These are phyloP conservation scores for Scaptodrosophila lebanonensis DNA, from an alignment of 1,140 invertebrate species.

Conservation along the genomic window DNA sequence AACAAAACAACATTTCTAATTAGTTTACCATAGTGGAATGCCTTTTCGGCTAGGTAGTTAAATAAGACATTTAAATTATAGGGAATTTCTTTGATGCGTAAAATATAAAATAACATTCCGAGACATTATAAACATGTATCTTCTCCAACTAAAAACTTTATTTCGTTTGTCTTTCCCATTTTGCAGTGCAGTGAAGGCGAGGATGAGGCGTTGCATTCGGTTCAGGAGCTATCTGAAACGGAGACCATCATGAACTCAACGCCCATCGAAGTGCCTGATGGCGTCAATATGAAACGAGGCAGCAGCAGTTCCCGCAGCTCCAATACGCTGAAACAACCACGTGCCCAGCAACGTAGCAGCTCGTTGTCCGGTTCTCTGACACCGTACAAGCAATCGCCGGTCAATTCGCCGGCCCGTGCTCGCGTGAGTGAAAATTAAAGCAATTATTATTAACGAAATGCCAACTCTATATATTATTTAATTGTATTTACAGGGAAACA, in stretches of 20 bases:
- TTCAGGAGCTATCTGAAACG: conserved; percentile 59
- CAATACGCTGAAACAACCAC: conserved; percentile 41
- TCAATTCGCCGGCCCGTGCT: conserved; percentile 25
- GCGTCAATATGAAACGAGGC: conserved; percentile 24
- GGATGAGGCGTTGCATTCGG: conserved; percentile 38
- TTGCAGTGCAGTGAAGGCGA: conserved; percentile 58
- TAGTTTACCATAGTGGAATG: too few species aligned
- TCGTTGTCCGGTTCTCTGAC: conserved; percentile 49
- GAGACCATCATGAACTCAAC: conserved; percentile 74
- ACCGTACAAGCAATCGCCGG: conserved; percentile 45
- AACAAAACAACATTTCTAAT: too few species aligned
- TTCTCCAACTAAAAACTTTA: neutral
- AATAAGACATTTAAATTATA: too few species aligned
- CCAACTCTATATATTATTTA: neutral
- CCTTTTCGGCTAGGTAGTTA: too few species aligned
- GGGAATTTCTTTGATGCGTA: too few species aligned
- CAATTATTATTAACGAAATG: conserved; percentile 13
- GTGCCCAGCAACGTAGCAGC: conserved; percentile 15
- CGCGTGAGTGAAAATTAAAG: too few species aligned
- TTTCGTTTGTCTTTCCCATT: neutral
- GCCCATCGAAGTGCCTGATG: conserved; percentile 47
- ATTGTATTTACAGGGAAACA: conserved; percentile 52
- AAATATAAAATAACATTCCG: too few species aligned
- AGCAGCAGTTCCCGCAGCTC: conserved; percentile 15
- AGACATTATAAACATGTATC: too few species aligned